A percentile compares a stretch with the other conserved stretches of the same genome.
Evolutionary conservation across 2,797 vertebrate genomes (phyloP).

Genomic region (Okamejei kenojei): DNA sequence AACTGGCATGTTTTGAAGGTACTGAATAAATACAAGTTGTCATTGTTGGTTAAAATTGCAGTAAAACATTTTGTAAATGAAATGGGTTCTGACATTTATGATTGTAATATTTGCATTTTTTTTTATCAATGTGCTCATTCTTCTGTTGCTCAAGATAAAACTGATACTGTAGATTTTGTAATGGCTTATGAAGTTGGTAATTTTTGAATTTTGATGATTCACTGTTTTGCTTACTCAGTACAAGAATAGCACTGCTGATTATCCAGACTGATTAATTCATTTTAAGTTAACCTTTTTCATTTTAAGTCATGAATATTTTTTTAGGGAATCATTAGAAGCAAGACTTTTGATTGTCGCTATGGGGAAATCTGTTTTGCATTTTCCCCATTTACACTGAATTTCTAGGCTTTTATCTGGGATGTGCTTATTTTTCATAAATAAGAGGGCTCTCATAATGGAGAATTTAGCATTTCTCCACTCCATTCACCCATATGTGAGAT

Average conservation of each 20-base stretch:
- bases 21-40: too few relatives aligned
- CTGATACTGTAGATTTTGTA: not conserved
- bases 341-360: not conserved
- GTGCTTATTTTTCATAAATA: not conserved
- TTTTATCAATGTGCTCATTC: not conserved
- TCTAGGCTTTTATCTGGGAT: not conserved
- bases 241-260: not conserved
- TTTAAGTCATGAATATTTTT: not conserved
- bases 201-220: not conserved
- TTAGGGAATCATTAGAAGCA: not conserved
- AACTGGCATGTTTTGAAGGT: too few relatives aligned
- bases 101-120: too few relatives aligned
- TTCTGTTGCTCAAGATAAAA: not conserved
- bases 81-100: not conserved
- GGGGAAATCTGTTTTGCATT: not conserved
- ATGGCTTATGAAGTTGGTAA: not conserved
- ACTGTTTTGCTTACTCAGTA: not conserved
- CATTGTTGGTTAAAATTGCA: too few relatives aligned
- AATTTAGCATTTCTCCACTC: not conserved
- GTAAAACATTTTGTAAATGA: too few relatives aligned
- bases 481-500: not conserved
- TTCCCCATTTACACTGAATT: not conserved
- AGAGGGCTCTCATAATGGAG: not conserved
- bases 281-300: not conserved
- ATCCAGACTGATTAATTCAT: not conserved